Evolutionary conservation across 1,140 invertebrate genomes (phyloP), one percentile per base, ranked within the genome.

Genomic region (Callitettix versicolor): DNA sequence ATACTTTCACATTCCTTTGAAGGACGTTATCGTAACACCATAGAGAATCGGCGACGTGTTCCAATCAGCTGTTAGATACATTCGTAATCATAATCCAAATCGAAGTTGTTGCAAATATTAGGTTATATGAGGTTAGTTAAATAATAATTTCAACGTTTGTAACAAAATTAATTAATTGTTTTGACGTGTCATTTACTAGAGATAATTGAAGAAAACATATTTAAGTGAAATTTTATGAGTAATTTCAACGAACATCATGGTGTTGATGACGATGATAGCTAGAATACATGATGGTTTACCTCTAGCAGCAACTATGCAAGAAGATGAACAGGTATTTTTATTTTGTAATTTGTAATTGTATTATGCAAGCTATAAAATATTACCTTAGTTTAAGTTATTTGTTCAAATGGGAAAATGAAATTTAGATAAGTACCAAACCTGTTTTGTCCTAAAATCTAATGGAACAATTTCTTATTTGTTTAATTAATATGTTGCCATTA

Each of bases 231-330:
- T 30, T 30, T 30, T 30, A 30, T 30, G 26, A 30, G 9, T 30
- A 30, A 30, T 30, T 30, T 4, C 26, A 30, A 30, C 26, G 3
- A 4, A 40, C 4, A 87, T 76, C 68, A 97, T 97, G 94, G 89
- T 97, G 64, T 69, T 97, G 60, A 82, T 97, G 74, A 98, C 95
- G 57, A 94, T 98, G 87, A 96, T 99, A 66, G 95, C 93, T 3
- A 77, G 96, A 60, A 81, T 97, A 59, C 80, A 84, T 56, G 96
- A 99, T 75, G 95, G 95, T 5, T 77, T 99, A 56, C 94, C 94
- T 43, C 71, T 99, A 60, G 91, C 94, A 26, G 96, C 95, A 30
- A 95, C 93, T 26, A 92, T 98, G 79, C 94, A 98, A 74, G 94
- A 98, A 68, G 93, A 97, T 69, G 94, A 98, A 74, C 90, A 96